Conservation (phyloP, 2,113 vertebrate species). For the Vidua chalybeata region DNA sequence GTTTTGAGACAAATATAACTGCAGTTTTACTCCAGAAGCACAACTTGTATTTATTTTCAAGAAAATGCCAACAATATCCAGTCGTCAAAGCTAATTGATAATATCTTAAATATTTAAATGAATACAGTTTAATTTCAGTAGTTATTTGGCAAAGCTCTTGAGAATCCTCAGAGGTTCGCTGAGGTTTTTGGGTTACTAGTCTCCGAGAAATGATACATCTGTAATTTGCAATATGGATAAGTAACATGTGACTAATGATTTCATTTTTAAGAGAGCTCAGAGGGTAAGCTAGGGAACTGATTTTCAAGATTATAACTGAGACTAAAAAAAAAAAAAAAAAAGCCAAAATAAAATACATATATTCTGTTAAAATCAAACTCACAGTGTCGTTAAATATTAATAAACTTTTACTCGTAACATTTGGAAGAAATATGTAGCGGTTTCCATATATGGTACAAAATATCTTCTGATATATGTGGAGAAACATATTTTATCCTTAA, state of each 20-base stretch:
- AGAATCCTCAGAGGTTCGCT: neutral
- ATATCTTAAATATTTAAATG: neutral
- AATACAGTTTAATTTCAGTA: neutral
- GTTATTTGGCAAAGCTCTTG: neutral
- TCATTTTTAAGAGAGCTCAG: neutral
- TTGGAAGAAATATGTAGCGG: neutral
- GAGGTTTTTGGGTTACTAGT: neutral
- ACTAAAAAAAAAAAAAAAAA: neutral
- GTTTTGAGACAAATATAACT: neutral
- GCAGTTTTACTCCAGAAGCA: neutral
- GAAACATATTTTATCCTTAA: neutral
- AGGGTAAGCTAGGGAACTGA: neutral
- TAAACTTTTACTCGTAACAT: neutral
- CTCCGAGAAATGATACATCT: neutral
- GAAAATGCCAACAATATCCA: neutral
- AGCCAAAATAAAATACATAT: neutral
- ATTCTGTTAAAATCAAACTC: neutral
- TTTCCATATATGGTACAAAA: neutral
- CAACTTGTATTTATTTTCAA: neutral
- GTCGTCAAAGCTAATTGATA: neutral
- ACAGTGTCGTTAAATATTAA: neutral
- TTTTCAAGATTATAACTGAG: neutral
- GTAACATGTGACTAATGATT: neutral
- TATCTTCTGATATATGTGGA: neutral
- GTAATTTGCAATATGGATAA: neutral